Evolutionary conservation across 2,113 vertebrate species (phyloP), one percentile per base, ranked within the genome.

Genomic region (Tragelaphus scriptus): DNA sequence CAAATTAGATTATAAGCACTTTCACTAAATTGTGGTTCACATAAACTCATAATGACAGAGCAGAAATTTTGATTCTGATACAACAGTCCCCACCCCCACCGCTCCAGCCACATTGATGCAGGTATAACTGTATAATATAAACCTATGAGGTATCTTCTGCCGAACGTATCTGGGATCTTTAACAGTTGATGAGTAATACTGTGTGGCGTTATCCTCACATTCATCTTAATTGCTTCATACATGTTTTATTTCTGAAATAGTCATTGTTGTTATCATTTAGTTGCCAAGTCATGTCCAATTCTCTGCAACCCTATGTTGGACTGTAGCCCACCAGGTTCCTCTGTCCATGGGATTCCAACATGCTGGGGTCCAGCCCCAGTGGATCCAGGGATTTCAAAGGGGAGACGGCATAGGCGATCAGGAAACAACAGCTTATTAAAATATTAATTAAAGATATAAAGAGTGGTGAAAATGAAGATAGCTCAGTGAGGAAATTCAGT

Each of bases 1-100:
- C 68, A 77, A 89, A 21, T 88, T 90, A 85, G 59, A 86, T 59
- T 56, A 25, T 28, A 68, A 36, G 30, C 44, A 51, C 23, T 93
- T 94, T 63, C 49, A 61, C 61, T 85, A 26, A 56, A 14, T 51
- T 85, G 13, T 81, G 30, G 58, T 68, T 81, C 56, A 2, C 23
- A 3, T 15, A 36, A 61, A 30, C n/a, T 55, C 40, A 14, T 49
- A 2, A 21, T 23, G 16, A 21, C n/a, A 49, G 23, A 55, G 44
- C 21, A 19, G 65, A 21, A 88, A 15, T 75, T 56, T 40, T 77
- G 47, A 65, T 85, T 77, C 26, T 75, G 12, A 59, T 55, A 5
- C 19, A 1, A 17, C 28, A 16, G 0, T 7, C 5, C 0, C 44
- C 7, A 9, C 7, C 2, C 61, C 7, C 63, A 65, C n/a, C 9